Percentiles rank a stretch among this genome's conserved stretches.
Conservation (phyloP, 2,888 invertebrate species). For the Venustoraphidia nigricollis region DNA sequence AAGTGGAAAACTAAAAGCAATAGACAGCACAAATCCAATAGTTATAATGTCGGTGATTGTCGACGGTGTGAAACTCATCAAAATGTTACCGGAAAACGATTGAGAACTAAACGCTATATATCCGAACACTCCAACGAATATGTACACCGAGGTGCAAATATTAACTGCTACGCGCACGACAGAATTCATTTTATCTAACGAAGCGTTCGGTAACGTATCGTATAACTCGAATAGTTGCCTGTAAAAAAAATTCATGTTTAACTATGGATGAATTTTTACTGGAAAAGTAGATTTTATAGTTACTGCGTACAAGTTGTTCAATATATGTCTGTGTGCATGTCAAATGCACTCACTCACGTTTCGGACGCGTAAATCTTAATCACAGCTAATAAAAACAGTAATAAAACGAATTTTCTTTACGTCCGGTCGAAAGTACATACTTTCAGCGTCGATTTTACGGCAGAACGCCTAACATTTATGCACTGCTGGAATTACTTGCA, state of each 20-base stretch:
- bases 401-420: too few relatives aligned
- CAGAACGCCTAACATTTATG: too few relatives aligned
- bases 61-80: constrained; percentile 72
- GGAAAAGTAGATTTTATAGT: not conserved
- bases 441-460: too few relatives aligned
- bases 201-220: constrained; percentile 74
- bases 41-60: constrained; percentile 79
- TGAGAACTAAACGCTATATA: constrained; percentile 67
- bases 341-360: too few relatives aligned
- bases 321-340: too few relatives aligned
- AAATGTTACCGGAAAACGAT: constrained; percentile 72
- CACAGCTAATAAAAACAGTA: too few relatives aligned
- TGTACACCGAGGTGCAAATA: constrained; percentile 80
- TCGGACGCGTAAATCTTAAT: too few relatives aligned
- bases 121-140: constrained; percentile 85
- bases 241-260: constrained; percentile 16
- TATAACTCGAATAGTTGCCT: constrained; percentile 88
- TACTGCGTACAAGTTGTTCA: too few relatives aligned
- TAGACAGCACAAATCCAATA: constrained; percentile 84
- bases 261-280: not conserved
- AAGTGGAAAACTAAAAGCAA: constrained; percentile 92
- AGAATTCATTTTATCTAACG: constrained; percentile 74
- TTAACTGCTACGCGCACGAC: constrained; percentile 81
- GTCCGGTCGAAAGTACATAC: too few relatives aligned
- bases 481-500: too few relatives aligned